A percentile compares a stretch with the other conserved stretches of the same genome.
Conservation (phyloP, 2,888 invertebrate genomes). For the Argyresthia albistria region DNA sequence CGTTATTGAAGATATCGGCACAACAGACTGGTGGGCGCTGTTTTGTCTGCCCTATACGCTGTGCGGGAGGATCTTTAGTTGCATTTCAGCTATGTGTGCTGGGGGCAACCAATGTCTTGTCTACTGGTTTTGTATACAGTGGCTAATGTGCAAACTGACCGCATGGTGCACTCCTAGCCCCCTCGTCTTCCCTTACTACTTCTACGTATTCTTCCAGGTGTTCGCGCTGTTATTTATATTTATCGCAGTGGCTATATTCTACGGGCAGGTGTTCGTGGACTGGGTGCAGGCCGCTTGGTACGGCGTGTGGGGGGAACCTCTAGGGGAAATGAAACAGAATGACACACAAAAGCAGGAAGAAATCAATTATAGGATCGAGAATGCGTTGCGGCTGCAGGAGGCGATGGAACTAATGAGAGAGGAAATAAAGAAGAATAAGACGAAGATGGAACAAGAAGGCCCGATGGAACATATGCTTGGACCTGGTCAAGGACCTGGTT, state of each 20-base stretch:
- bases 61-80: constrained; percentile 39
- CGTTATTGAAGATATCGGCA: constrained; percentile 33
- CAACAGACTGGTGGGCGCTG: constrained; percentile 50
- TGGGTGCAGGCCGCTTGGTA: too few relatives aligned
- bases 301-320: too few relatives aligned
- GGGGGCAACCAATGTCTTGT: constrained; percentile 49
- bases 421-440: too few relatives aligned
- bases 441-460: too few relatives aligned
- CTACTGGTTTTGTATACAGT: constrained; percentile 53
- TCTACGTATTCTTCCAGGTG: constrained; percentile 53
- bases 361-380: too few relatives aligned
- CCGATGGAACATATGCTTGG: too few relatives aligned
- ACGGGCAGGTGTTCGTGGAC: too few relatives aligned
- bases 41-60: constrained; percentile 53
- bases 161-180: constrained; percentile 41
- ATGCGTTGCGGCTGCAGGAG: too few relatives aligned
- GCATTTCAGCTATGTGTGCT: constrained; percentile 35
- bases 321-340: too few relatives aligned
- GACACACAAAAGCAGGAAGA: too few relatives aligned
- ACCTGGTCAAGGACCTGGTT: too few relatives aligned
- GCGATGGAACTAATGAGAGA: too few relatives aligned
- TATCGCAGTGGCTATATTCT: background rate
- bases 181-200: constrained; percentile 52
- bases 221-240: constrained; percentile 34
- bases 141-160: constrained; percentile 50